Evolutionary conservation across 1,140 invertebrate species (phyloP).

Genomic region (Hycleus cichorii): DNA sequence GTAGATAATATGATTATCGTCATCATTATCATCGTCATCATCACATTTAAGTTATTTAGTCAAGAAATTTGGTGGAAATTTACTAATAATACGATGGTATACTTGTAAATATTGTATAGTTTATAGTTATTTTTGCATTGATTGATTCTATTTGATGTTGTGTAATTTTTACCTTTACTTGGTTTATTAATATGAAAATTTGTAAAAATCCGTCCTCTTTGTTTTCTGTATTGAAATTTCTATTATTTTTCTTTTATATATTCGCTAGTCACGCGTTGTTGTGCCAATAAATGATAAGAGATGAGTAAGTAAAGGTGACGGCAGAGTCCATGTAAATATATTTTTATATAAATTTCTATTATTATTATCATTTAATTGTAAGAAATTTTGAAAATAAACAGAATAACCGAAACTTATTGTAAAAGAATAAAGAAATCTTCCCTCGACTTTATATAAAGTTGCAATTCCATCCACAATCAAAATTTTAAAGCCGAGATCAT

Average conservation of each 20-base stretch:
- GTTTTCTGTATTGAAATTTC: neutral
- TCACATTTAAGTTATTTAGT: slow-evolving; percentile 1
- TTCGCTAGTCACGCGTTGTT: slow-evolving; percentile 23
- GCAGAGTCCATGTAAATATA: slow-evolving; percentile 23
- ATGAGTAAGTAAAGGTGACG: slow-evolving; percentile 15
- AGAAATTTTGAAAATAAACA: no score
- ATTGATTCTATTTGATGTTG: slow-evolving; percentile 7
- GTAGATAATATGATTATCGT: neutral
- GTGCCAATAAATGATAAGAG: slow-evolving; percentile 14
- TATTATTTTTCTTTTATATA: slow-evolving; percentile 9
- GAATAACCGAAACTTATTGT: no score
- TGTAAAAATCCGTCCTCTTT: slow-evolving; percentile 13
- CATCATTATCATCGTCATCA: slow-evolving; percentile 1
- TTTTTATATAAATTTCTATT: neutral
- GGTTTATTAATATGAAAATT: slow-evolving; percentile 2
- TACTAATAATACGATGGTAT: neutral
- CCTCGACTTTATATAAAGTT: no score
- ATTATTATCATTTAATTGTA: no score
- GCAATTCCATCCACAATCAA: no score
- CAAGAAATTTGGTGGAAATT: neutral
- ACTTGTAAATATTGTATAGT: slow-evolving; percentile 17
- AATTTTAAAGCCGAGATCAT: no score
- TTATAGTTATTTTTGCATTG: slow-evolving; percentile 12
- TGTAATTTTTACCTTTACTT: slow-evolving; percentile 7
- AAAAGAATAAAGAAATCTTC: no score